A percentile compares a stretch with the other conserved stretches of the same genome.
Evolutionary conservation across 2,113 vertebrate species (phyloP).

Genomic region (Pedetes capensis): DNA sequence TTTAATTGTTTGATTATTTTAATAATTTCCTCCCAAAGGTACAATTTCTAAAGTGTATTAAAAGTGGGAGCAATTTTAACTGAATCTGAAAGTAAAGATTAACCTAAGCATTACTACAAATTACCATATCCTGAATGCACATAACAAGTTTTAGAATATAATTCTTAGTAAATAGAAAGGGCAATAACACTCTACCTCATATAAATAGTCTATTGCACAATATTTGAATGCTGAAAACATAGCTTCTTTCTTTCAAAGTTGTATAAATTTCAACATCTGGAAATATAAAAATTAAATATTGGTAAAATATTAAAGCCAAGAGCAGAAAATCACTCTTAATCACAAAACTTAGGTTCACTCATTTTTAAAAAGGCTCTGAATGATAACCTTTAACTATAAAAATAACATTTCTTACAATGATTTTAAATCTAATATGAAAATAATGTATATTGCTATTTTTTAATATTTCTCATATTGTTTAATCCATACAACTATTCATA

Average conservation of each 20-base stretch:
- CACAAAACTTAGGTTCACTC: slow-evolving; percentile 17
- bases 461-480: slow-evolving; percentile 16
- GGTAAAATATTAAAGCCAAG: slow-evolving; percentile 39
- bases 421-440: slow-evolving; percentile 47
- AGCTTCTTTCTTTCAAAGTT: slow-evolving; percentile 66
- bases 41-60: slow-evolving; percentile 5
- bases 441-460: neutral
- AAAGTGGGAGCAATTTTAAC: slow-evolving; percentile 41
- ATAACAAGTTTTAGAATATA: slow-evolving; percentile 10
- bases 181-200: slow-evolving; percentile 83
- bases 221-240: slow-evolving; percentile 85
- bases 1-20: slow-evolving; percentile 10
- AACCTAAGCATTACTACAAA: slow-evolving; percentile 32
- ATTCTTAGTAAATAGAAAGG: slow-evolving; percentile 42
- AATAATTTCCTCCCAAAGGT: neutral
- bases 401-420: slow-evolving; percentile 18
- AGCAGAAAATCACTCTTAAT: slow-evolving; percentile 15
- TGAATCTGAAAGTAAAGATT: slow-evolving; percentile 48
- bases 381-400: slow-evolving; percentile 13
- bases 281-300: slow-evolving; percentile 65
- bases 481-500: neutral
- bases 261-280: slow-evolving; percentile 58
- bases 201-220: slow-evolving; percentile 83
- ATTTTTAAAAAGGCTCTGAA: slow-evolving; percentile 17
- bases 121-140: neutral